Evolutionary conservation across 2,888 invertebrate species (phyloP).

Genomic region (Eurytoma adleriae): DNA sequence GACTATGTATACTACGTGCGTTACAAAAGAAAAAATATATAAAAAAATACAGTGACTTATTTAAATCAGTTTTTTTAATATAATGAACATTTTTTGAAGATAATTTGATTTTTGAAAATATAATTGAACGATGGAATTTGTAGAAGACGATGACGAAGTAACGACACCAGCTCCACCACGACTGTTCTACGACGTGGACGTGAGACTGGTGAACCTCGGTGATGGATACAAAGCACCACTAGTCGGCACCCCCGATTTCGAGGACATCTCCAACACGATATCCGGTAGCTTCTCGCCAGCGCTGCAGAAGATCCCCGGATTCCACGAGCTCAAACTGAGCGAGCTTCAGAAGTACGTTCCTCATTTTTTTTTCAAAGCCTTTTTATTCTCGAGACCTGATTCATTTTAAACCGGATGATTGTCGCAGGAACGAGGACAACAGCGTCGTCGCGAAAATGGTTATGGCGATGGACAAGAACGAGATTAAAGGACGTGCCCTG

Average conservation of each 20-base stretch:
- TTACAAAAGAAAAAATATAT: no score
- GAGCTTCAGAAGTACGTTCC: conserved; percentile 81
- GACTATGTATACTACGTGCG: not conserved
- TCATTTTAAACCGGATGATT: conserved; percentile 13
- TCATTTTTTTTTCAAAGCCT: not conserved
- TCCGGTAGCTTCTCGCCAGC: conserved; percentile 81
- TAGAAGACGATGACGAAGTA: conserved; percentile 78
- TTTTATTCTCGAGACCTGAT: not conserved
- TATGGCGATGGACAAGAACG: conserved; percentile 83
- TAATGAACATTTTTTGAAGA: not conserved
- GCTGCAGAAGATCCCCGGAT: conserved; percentile 82
- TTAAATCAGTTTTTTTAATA: not conserved
- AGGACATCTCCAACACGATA: conserved; percentile 82
- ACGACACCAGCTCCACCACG: conserved; percentile 82
- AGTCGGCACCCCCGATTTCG: conserved; percentile 85
- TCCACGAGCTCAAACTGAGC: conserved; percentile 83
- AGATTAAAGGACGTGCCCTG: conserved; percentile 71
- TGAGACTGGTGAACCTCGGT: conserved; percentile 86
- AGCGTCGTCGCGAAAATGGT: conserved; percentile 87
- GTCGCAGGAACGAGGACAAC: conserved; percentile 72
- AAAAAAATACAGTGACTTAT: not conserved
- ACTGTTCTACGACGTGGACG: conserved; percentile 83
- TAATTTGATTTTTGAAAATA: conserved; percentile 1
- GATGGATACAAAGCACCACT: conserved; percentile 87
- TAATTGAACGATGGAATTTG: conserved; percentile 35